Evolutionary conservation across 2,888 invertebrate species (phyloP), one percentile per base, ranked within the genome.

Genomic region (Steinernema scapterisci): DNA sequence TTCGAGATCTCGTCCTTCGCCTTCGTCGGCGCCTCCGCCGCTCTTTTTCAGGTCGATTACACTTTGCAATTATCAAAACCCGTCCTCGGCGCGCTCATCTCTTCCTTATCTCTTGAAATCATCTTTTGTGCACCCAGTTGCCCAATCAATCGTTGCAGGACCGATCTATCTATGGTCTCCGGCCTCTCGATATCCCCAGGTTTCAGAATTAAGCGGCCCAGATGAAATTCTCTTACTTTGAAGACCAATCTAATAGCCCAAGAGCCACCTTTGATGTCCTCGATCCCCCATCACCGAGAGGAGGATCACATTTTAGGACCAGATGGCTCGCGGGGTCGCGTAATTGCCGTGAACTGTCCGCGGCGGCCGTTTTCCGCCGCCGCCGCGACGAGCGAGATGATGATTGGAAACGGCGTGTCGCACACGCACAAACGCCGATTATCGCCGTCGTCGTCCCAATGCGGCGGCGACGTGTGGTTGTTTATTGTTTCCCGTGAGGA

Each of bases 1-100:
- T 23, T 52, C 52, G 23, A 9, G 7, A 21, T 23, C 52, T 52
- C 11, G 21, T n/a, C 13, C 63, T 9, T n/a, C 16, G 11, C 19
- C 13, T n/a, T 63, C 63, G 16, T 31, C 6, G 27, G 6, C 63
- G 27, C 63, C 11, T 31, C 31, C 31, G 9, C 11, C 63, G 27
- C 3, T 25, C 31, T 63, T 38, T 63, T 63, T 63, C 63, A 25
- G 27, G 63, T 54, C 63, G 63, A 63, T 31, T 63, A 63, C 63
- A 63, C 63, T 63, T 63, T 63, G 63, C 63, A 63, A 63, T 63
- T 63, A 63, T 63, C 25, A 63, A 54, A 63, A 63, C 63, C 11
- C 63, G 63, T 63, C 63, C 16, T 31, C 31, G 7, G 16, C 38
- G 3, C 38, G 38, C 38, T 38, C 38, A 38, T 38, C 38, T 38